phyloP scores from a whole-genome alignment of 1,140 invertebrate species.

The Drosophila murphyi region DNA sequence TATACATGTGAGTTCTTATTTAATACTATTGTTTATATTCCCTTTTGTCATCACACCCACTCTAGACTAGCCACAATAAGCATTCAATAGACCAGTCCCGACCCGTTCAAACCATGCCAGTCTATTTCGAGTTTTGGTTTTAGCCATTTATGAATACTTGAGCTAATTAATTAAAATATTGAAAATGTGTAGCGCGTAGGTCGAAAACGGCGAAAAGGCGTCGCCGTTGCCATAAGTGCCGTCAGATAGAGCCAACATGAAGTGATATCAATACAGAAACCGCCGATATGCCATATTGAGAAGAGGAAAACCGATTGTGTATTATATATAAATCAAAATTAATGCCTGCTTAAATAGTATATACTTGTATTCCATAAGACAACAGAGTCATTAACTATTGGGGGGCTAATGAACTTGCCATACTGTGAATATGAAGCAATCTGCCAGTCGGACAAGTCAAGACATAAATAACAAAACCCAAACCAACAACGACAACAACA shows the following conservation, averaged over 20 bases:
- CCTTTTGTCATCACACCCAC: conserved; percentile 32
- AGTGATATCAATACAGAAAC: conserved; percentile 45
- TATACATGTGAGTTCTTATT: neutral
- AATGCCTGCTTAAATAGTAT: conserved; percentile 23
- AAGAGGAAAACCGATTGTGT: conserved; percentile 23
- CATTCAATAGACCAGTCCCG: conserved; percentile 19
- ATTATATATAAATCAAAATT: conserved; percentile 41
- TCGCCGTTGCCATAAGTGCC: conserved; percentile 50
- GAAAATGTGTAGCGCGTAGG: conserved; percentile 41
- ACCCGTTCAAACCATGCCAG: neutral
- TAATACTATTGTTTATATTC: conserved; percentile 21
- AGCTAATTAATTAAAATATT: conserved; percentile 60
- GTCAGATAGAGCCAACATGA: conserved; percentile 7
- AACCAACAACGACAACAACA: conserved; percentile 6
- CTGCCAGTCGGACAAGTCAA: conserved; percentile 19
- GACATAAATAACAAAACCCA: conserved; percentile 30
- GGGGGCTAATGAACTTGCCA: conserved; percentile 56
- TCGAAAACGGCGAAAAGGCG: conserved; percentile 50
- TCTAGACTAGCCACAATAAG: conserved; percentile 12
- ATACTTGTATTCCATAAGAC: conserved; percentile 4
- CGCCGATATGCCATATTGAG: conserved; percentile 38
- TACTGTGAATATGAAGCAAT: conserved; percentile 39
- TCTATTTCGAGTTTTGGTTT: conserved; percentile 24
- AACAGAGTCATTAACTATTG: conserved; percentile 10
- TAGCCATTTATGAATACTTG: conserved; percentile 26